A percentile compares a stretch with the other conserved stretches of the same genome.
phyloP scores from a whole-genome alignment of 2,797 vertebrate species.

The Eulemur coronatus region DNA sequence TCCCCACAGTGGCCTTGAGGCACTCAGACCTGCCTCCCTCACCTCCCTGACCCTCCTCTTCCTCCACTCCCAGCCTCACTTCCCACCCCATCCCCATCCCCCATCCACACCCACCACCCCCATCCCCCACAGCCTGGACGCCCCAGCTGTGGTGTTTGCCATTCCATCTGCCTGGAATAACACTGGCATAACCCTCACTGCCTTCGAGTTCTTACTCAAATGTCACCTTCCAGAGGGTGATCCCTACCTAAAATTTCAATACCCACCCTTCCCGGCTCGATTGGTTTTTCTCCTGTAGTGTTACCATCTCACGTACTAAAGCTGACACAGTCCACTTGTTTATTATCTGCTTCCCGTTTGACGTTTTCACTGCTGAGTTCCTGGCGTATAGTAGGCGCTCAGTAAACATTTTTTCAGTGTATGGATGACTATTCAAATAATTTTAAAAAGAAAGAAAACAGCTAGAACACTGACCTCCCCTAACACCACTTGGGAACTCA shows the following conservation, averaged over 20 bases:
- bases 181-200: neutral
- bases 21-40: neutral
- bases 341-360: neutral
- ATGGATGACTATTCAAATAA: constrained; percentile 31
- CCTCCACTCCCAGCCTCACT: neutral
- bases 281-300: neutral
- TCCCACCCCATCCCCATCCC: neutral
- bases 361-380: neutral
- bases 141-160: neutral
- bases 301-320: neutral
- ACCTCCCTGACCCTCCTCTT: neutral
- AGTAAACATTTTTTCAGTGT: constrained; percentile 17
- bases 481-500: neutral
- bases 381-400: neutral
- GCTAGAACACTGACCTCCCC: neutral
- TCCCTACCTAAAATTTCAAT: neutral
- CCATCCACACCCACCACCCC: too few relatives aligned
- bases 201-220: constrained; percentile 9
- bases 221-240: neutral
- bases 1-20: neutral
- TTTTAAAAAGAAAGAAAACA: constrained; percentile 39
- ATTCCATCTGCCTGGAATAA: neutral
- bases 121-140: neutral
- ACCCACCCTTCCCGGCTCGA: fast-evolving
- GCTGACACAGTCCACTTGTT: neutral